Percentiles rank a stretch among this genome's conserved stretches.
These are phyloP conservation scores for Dicyrtomina minuta DNA, from an alignment of 2,888 invertebrate species.

Conservation along the genomic window DNA sequence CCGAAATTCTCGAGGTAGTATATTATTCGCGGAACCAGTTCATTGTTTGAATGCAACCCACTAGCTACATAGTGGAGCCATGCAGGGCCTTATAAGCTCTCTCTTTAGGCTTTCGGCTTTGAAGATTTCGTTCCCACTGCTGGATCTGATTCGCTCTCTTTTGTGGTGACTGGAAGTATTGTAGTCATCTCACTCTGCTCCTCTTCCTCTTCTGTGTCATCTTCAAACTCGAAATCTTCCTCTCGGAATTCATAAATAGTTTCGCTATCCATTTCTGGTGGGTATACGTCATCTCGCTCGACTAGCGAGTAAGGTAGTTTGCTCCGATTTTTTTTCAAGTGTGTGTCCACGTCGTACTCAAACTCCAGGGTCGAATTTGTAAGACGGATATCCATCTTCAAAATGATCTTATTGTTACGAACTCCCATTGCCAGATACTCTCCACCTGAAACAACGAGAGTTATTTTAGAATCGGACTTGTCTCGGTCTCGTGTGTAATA, in stretches of 20 bases:
- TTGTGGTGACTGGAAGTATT: not conserved
- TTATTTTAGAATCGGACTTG: not conserved
- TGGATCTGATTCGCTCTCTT: not conserved
- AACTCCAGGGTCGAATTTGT: slow-evolving; percentile 42
- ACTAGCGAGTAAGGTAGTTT: slow-evolving; percentile 35
- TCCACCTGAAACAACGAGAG: slow-evolving; percentile 36
- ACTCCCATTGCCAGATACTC: slow-evolving; percentile 45
- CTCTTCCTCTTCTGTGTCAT: slow-evolving; percentile 34
- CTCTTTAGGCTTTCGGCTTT: too few species aligned
- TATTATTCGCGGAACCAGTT: not conserved
- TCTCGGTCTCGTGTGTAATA: too few species aligned
- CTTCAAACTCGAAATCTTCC: slow-evolving; percentile 30
- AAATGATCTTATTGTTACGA: slow-evolving; percentile 40
- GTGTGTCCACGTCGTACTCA: slow-evolving; percentile 43
- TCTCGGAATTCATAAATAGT: slow-evolving; percentile 28
- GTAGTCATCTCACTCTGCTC: slow-evolving; percentile 29
- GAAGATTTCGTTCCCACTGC: too few species aligned
- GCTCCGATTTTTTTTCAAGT: slow-evolving; percentile 37
- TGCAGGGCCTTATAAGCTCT: not conserved
- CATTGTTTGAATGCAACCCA: too few species aligned
- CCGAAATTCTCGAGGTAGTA: too few species aligned
- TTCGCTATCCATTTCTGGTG: slow-evolving; percentile 29
- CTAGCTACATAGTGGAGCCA: not conserved
- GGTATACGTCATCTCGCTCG: slow-evolving; percentile 43
- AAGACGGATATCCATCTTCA: slow-evolving; percentile 46